phyloP scores from a whole-genome alignment of 2,113 vertebrate genomes.

The Alouatta palliata region DNA sequence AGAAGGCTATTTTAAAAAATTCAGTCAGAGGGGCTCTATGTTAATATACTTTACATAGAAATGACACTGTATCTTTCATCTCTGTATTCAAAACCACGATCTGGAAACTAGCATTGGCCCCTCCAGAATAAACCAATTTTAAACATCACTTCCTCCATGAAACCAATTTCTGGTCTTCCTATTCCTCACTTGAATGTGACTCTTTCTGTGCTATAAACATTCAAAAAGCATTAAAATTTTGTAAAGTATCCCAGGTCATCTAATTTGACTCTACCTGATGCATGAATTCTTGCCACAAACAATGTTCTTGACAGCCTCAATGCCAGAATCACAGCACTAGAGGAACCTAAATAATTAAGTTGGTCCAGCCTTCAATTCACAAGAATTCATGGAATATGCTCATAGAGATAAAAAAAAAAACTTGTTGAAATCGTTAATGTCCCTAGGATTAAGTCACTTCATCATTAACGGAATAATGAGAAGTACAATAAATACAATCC shows the following conservation, averaged over 20 bases:
- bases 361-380: background rate
- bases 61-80: background rate
- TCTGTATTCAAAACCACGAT: background rate
- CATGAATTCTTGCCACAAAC: background rate
- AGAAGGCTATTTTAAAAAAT: too few species aligned
- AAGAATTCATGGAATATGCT: background rate
- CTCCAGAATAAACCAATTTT: background rate
- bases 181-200: background rate
- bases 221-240: background rate
- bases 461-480: background rate
- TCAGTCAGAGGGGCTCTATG: background rate
- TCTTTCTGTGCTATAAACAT: background rate
- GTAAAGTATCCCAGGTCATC: background rate
- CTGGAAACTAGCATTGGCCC: background rate
- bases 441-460: background rate
- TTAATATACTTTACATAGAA: background rate
- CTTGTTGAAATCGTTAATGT: background rate
- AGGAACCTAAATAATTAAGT: background rate
- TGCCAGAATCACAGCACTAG: background rate
- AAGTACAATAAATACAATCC: background rate
- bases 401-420: background rate
- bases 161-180: background rate
- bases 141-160: background rate
- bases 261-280: background rate
- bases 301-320: background rate